Conservation (phyloP, 2,113 vertebrate species). For the Prionailurus viverrinus region DNA sequence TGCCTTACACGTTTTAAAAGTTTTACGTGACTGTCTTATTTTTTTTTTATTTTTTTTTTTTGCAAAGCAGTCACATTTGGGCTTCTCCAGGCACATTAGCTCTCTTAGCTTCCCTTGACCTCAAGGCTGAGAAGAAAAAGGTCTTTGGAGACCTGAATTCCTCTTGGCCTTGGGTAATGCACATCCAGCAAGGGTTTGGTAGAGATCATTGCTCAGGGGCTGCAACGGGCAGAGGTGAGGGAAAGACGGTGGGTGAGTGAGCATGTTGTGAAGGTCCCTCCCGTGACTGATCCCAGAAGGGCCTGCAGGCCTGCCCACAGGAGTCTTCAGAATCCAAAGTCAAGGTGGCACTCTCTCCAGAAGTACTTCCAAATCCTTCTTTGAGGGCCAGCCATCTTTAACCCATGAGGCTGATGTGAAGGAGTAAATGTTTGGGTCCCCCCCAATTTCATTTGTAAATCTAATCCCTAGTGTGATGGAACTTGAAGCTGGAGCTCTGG, state of each 20-base stretch:
- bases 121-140: neutral
- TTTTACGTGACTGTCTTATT: neutral
- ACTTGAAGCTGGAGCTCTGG: neutral
- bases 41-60: neutral
- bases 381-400: neutral
- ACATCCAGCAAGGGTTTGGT: neutral
- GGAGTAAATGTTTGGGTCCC: neutral
- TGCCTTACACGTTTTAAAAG: neutral
- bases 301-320: accelerated
- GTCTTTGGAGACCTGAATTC: neutral
- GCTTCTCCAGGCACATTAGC: neutral
- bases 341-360: neutral
- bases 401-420: neutral
- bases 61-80: neutral
- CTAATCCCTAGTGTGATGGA: neutral
- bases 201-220: too few species aligned
- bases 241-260: neutral
- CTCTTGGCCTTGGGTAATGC: neutral
- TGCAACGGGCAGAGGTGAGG: neutral
- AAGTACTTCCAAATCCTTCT: neutral
- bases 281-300: neutral
- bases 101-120: neutral
- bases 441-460: neutral
- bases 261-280: too few species aligned
- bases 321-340: neutral